Conservation (phyloP, 2,888 invertebrate genomes). For the Protodeltote pygarga region DNA sequence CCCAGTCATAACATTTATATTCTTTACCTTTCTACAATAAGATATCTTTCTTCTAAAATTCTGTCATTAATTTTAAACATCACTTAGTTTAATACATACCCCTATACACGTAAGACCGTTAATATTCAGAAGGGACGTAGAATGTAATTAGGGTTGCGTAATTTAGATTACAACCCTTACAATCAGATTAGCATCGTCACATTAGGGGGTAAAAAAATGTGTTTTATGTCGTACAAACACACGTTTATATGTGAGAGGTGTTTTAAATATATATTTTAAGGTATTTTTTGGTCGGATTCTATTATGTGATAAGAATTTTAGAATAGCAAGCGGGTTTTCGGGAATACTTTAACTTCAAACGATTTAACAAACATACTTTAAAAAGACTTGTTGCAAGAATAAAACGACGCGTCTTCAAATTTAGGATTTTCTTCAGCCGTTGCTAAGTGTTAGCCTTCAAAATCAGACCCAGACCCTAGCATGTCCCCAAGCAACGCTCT, state of each 20-base stretch:
- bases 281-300: neutral
- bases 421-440: too few relatives aligned
- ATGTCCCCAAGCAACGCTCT: too few relatives aligned
- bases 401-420: too few relatives aligned
- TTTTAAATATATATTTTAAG: conserved; percentile 3
- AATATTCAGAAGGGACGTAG: conserved; percentile 49
- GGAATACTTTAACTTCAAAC: too few relatives aligned
- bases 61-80: conserved; percentile 29
- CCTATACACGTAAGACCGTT: conserved; percentile 18
- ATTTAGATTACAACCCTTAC: conserved; percentile 49
- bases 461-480: too few relatives aligned
- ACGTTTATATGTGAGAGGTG: conserved; percentile 1
- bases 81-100: conserved; percentile 28
- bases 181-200: conserved; percentile 48
- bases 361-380: too few relatives aligned
- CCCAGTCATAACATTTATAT: too few relatives aligned
- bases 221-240: conserved; percentile 16
- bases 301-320: conserved; percentile 11
- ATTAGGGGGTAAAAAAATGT: conserved; percentile 38
- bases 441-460: too few relatives aligned
- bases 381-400: too few relatives aligned
- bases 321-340: conserved; percentile 2
- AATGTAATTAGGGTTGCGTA: conserved; percentile 44
- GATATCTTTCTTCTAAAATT: too few relatives aligned
- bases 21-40: too few relatives aligned